Base-by-base conservation (phyloP, 2,888 invertebrate species). In the Andrena dorsata region DNA sequence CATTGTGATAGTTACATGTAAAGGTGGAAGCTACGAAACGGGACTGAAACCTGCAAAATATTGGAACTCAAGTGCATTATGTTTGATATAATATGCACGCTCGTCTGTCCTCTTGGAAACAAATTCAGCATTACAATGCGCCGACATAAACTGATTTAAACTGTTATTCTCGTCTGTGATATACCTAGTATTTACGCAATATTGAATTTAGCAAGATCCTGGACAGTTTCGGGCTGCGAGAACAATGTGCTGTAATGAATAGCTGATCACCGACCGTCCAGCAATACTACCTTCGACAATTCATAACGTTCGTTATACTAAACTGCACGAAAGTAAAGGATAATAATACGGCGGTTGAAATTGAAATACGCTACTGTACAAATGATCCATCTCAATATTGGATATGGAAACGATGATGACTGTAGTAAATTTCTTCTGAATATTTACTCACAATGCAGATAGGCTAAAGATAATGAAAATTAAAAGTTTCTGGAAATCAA, bases 221-320 rank as follows among this genome's bases (percentile, higher is more conserved):
- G 28, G n/a, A n/a, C 35, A 23, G 26, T 28, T 56, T n/a, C 26
- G 0, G 3, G 26, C 56, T 16, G n/a, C 10, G 13, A 69, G 41
- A 69, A 69, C 58, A 58, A 28, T n/a, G 26, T 20, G n/a, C 28
- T 41, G 28, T 26, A 26, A 69, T 58, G 58, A 69, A 70, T 70
- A 69, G 56, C n/a, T 13, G 13, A 41, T 58, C 35, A 32, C 4
- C 26, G 3, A 41, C n/a, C 2, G 16, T 35, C 1, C 4, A 7
- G 7, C 3, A 53, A 56, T 13, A 56, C 10, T 10, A 56, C 23
- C 56, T 70, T 13, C 20, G 56, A 7, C 13, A 28, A 69, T 28
- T n/a, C 26, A 3, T 56, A 26, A 23, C 10, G 23, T 26, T 23
- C 10, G 26, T 56, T 10, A 56, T 13, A 56, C 10, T 8, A 26